phyloP scores from a whole-genome alignment of 1,140 invertebrate genomes.

The Meteorus sp. region DNA sequence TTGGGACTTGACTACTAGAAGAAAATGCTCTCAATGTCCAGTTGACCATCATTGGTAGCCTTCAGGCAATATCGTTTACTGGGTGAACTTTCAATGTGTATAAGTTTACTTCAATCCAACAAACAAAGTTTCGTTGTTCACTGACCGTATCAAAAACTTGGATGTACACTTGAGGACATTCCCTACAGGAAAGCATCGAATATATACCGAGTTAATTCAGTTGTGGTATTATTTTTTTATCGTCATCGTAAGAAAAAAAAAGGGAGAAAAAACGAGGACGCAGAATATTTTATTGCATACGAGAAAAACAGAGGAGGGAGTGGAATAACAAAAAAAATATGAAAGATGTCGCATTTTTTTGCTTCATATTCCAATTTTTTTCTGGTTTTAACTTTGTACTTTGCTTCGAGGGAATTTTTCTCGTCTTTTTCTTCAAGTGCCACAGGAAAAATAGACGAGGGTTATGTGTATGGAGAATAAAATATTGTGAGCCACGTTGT shows the following conservation, averaged over 20 bases:
- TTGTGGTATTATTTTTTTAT: too few species aligned
- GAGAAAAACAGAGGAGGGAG: too few species aligned
- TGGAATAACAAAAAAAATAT: too few species aligned
- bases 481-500: background rate
- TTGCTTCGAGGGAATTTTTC: background rate
- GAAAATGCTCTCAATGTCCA: conserved; percentile 1
- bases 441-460: background rate
- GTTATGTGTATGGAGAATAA: background rate
- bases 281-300: too few species aligned
- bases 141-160: too few species aligned
- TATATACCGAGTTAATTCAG: too few species aligned
- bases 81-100: conserved; percentile 20
- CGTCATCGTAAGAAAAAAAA: too few species aligned
- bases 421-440: background rate
- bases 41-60: conserved; percentile 15
- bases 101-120: too few species aligned
- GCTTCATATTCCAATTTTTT: background rate
- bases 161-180: too few species aligned
- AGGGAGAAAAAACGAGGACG: too few species aligned
- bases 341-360: background rate
- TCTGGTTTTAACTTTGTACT: background rate
- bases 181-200: too few species aligned
- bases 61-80: conserved; percentile 7
- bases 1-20: background rate
- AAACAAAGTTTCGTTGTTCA: background rate